Conservation (phyloP, 35 echinoderm and acorn worm genomes). For the Nesometra sesokonis region DNA sequence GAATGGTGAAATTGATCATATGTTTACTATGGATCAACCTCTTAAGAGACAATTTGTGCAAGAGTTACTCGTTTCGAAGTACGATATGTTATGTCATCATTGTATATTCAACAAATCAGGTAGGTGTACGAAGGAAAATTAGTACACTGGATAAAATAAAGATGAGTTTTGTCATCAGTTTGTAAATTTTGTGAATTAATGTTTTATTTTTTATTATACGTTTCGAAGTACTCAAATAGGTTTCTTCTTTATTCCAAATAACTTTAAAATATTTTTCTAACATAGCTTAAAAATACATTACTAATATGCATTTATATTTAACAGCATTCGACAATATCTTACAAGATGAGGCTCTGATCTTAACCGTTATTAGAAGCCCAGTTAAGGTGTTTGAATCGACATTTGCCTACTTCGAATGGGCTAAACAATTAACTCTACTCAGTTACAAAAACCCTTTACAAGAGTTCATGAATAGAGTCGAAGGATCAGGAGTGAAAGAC, state of each 20-base stretch:
- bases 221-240: no score
- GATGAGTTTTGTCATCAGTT: no score
- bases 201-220: no score
- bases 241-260: no score
- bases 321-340: neutral
- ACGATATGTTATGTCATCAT: neutral
- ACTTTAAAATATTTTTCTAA: no score
- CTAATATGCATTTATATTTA: neutral
- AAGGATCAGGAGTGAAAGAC: neutral
- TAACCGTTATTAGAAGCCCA: conserved; percentile 81
- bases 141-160: no score
- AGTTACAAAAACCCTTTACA: neutral
- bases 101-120: neutral
- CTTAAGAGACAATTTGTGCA: neutral
- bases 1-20: neutral
- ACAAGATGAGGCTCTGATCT: neutral
- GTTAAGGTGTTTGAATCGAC: conserved; percentile 84
- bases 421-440: neutral
- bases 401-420: conserved; percentile 61
- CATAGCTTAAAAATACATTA: no score
- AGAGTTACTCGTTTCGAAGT: neutral
- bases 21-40: neutral
- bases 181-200: no score
- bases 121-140: neutral
- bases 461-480: neutral